These are phyloP conservation scores for Euproctis similis DNA, from an alignment of 2,888 invertebrate genomes.

Conservation along the genomic window DNA sequence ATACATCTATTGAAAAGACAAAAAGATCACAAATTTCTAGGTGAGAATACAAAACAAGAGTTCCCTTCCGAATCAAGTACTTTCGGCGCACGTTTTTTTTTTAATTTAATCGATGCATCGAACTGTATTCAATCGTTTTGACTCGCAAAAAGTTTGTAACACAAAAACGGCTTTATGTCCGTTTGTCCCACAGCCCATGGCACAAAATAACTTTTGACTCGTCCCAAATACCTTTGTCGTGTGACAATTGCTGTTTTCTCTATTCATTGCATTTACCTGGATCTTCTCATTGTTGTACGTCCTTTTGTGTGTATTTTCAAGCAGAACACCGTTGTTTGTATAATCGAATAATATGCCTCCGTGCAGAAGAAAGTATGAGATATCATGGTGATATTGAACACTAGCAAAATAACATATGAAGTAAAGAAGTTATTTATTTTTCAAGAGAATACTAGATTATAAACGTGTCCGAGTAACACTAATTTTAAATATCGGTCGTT, in stretches of 20 bases:
- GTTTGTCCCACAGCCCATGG: conserved; percentile 46
- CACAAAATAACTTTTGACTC: conserved; percentile 62
- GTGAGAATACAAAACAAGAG: conserved; percentile 32
- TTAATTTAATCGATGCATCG: conserved; percentile 29
- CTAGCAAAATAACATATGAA: too few species aligned
- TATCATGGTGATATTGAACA: too few species aligned
- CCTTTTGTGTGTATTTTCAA: conserved; percentile 66
- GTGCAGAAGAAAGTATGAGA: too few species aligned
- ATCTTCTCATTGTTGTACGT: conserved; percentile 33
- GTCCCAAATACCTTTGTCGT: conserved; percentile 57
- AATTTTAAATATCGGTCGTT: conserved; percentile 25
- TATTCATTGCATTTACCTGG: conserved; percentile 64
- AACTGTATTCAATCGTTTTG: conserved; percentile 41
- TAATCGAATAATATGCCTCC: conserved; percentile 73
- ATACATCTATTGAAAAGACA: too few species aligned
- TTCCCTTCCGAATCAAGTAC: conserved; percentile 30
- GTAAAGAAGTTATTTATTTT: too few species aligned
- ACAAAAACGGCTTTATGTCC: conserved; percentile 42
- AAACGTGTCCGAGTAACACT: conserved; percentile 22
- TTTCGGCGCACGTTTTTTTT: conserved; percentile 31
- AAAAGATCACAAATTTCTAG: conserved; percentile 30
- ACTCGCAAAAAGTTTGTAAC: conserved; percentile 36
- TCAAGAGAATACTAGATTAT: conserved; percentile 19
- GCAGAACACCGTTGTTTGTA: conserved; percentile 60
- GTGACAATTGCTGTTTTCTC: conserved; percentile 55